Base-by-base conservation (phyloP, 2,113 vertebrate genomes). In the Prunella himalayana region DNA sequence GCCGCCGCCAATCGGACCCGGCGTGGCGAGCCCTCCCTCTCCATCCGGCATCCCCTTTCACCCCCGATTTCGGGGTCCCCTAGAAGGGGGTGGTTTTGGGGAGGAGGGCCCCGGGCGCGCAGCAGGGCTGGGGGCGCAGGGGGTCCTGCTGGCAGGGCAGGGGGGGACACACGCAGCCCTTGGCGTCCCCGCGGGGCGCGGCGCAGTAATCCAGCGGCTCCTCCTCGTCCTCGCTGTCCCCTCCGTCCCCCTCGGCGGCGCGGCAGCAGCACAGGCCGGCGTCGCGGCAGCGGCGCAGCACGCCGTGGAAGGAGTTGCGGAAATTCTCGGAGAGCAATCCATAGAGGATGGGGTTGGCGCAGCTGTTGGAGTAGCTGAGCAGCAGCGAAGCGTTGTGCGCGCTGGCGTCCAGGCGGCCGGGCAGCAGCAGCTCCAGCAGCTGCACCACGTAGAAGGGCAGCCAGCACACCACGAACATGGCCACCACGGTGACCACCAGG, bases 361-460 rank as follows among this genome's bases (percentile, higher is more conserved):
- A 99, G 92, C 98, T 99, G 96, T 99, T 99, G 96, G 98, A 98
- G 41, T 99, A 99, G 86, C 99, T 98, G 35, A 99, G 97, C 92
- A 99, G 98, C 94, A 99, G 98, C 7, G 98, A 98, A 82, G 99
- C 98, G n/a, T 99, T 98, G 97, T 98, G 99, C 87, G 99, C 95
- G 1, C 98, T 98, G 86, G 98, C 98, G 13, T 98, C 98, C 17
- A 98, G 97, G 22, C 73, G 96, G 82, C 96, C 98, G 64, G 97
- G 99, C 83, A 97, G 89, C 53, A 99, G 98, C 56, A 99, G 98
- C 87, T 98, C 98, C 41, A 99, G 97, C 80, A 99, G 96, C 97
- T 99, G 99, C 68, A 99, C 98, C 68, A 98, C 98, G 33, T 99
- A 99, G 96, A 99, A 99, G 4, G 98, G 98, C 98, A 99, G 98